Percentiles rank a stretch among this genome's conserved stretches.
phyloP scores from a whole-genome alignment of 2,888 invertebrate species.

The Argyra leucocephala region DNA sequence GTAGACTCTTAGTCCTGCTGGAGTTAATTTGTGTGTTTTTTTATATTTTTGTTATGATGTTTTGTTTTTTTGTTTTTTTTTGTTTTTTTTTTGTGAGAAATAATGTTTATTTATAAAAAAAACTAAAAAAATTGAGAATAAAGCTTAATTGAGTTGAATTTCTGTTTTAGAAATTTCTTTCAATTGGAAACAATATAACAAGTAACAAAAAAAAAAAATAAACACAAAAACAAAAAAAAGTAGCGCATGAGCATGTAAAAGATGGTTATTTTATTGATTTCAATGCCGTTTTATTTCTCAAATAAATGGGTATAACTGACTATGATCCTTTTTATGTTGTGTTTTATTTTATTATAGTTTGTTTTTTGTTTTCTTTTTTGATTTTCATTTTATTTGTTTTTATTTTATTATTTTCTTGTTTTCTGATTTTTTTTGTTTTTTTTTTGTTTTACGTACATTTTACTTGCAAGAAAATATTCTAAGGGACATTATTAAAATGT shows the following conservation, averaged over 20 bases:
- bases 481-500: background rate
- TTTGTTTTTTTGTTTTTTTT: background rate
- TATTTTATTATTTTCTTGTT: background rate
- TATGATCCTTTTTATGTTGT: conserved; percentile 15
- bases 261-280: conserved; percentile 28
- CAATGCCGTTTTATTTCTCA: conserved; percentile 26
- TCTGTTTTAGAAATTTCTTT: background rate
- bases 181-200: background rate
- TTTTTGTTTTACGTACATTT: no score
- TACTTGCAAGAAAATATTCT: background rate
- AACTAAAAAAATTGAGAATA: background rate
- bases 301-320: conserved; percentile 21
- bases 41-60: no score
- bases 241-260: conserved; percentile 26
- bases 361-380: background rate
- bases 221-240: conserved; percentile 11
- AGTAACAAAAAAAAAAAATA: no score
- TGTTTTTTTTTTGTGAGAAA: background rate
- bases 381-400: background rate
- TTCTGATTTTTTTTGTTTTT: background rate
- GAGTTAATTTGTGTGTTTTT: no score
- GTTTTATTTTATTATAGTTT: background rate
- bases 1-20: no score
- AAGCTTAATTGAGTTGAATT: background rate
- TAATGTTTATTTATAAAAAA: background rate